Evolutionary conservation across 1,140 invertebrate species (phyloP), one percentile per base, ranked within the genome.

Genomic region (Saccostrea glomerata): DNA sequence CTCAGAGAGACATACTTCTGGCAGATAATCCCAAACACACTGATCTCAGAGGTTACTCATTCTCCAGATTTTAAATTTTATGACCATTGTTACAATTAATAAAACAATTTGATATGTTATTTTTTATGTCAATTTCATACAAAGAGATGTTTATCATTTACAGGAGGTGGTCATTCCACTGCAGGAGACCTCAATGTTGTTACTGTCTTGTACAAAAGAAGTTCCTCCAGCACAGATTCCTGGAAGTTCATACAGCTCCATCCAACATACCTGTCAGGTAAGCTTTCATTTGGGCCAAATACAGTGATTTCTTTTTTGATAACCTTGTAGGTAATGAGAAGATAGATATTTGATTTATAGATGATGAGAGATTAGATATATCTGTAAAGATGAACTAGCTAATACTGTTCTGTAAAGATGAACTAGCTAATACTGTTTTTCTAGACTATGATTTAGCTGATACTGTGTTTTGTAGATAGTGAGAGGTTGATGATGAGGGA

Each of bases 111-210:
- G 25, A 82, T 17, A 47, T 66, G 17, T n/a, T 20, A 66, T 7
- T 7, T 66, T 7, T 47, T 47, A 9, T 2, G 9, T 47, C 47
- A 47, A 47, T 47, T 47, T 47, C 9, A 47, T 47, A 47, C 47
- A 47, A 47, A 47, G 5, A 9, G 47, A 47, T 47, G 47, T 47
- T 47, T 47, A n/a, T 63, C 47, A 36, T 56, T 87, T 87, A 36
- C 66, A 89, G 88, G 88, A 60, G 88, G 88, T 12, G 86, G 88
- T 17, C 88, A 89, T 25, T 30, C 70, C 40, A 89, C 88, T 23
- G 36, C 84, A 7, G 88, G 88, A 36, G 58, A 85, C 13, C 70
- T 89, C 0, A 54, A 60, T 13, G 56, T 87, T 17, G 60, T 77
- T 30, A 89, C 88, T 5, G 30, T 89, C 9, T 25, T 87, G 20